Evolutionary conservation across 2,113 vertebrate genomes (phyloP).

Genomic region (Microcebus jonahi): DNA sequence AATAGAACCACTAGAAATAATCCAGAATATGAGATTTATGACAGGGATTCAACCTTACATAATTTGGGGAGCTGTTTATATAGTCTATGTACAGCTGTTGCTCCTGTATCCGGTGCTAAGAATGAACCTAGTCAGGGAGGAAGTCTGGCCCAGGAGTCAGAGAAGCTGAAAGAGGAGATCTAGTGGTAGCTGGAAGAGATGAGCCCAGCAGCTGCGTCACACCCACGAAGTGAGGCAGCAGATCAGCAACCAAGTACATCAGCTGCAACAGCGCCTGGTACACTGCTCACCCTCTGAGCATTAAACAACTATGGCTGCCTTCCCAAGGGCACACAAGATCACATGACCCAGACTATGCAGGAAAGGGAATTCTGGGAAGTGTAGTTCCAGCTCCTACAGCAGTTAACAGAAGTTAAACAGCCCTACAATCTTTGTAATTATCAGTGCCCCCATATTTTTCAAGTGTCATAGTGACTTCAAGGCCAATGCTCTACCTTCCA

Average conservation of each 20-base stretch:
- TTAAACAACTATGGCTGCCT: background rate
- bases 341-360: background rate
- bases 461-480: background rate
- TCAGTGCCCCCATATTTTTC: background rate
- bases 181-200: background rate
- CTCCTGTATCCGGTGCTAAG: background rate
- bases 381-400: background rate
- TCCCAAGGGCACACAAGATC: background rate
- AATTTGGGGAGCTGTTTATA: background rate
- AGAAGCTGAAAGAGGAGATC: background rate
- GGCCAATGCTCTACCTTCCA: background rate
- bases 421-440: background rate
- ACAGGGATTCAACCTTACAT: background rate
- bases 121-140: background rate
- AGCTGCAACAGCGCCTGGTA: background rate
- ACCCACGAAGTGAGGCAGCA: background rate
- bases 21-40: conserved; percentile 4
- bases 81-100: background rate
- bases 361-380: background rate
- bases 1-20: background rate
- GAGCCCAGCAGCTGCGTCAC: background rate
- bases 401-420: background rate
- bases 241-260: background rate
- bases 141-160: background rate
- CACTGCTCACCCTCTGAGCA: background rate